Conservation (phyloP, 2,113 vertebrate species). For the Heterochromis multidens region DNA sequence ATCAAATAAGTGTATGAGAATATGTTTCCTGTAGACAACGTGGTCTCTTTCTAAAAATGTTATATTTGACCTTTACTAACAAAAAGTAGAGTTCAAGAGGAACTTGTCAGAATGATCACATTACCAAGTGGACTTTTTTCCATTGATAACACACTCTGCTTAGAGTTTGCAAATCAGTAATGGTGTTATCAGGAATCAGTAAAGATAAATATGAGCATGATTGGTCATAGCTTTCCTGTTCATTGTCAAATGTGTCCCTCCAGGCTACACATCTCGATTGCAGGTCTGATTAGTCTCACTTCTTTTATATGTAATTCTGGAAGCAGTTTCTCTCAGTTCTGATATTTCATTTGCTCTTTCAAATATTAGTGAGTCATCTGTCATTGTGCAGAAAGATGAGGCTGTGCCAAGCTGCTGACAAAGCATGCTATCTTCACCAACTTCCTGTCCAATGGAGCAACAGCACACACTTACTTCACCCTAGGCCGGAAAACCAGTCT, state of each 20-base stretch:
- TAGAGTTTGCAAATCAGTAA: background rate
- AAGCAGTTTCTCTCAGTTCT: background rate
- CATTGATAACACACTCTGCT: background rate
- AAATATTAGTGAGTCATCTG: background rate
- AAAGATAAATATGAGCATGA: background rate
- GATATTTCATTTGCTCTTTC: background rate
- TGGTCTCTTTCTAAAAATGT: background rate
- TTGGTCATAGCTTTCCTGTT: background rate
- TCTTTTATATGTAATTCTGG: background rate
- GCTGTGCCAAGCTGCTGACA: conserved; percentile 56
- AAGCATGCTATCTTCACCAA: conserved; percentile 45
- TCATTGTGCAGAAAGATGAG: conserved; percentile 42
- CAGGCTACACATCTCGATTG: background rate
- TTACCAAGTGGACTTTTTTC: background rate
- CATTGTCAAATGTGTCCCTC: background rate
- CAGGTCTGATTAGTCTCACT: background rate
- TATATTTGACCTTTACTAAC: background rate
- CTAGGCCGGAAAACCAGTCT: conserved; percentile 70
- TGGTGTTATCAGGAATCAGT: background rate
- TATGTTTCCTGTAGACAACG: background rate
- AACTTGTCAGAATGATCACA: background rate
- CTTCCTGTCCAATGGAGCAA: conserved; percentile 73
- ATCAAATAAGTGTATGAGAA: background rate
- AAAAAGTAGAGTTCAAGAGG: background rate
- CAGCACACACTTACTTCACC: conserved; percentile 48